Base-by-base conservation (phyloP, 30 jellyfish, hydroid and myxozoan species). In the Sanderia malayensis region DNA sequence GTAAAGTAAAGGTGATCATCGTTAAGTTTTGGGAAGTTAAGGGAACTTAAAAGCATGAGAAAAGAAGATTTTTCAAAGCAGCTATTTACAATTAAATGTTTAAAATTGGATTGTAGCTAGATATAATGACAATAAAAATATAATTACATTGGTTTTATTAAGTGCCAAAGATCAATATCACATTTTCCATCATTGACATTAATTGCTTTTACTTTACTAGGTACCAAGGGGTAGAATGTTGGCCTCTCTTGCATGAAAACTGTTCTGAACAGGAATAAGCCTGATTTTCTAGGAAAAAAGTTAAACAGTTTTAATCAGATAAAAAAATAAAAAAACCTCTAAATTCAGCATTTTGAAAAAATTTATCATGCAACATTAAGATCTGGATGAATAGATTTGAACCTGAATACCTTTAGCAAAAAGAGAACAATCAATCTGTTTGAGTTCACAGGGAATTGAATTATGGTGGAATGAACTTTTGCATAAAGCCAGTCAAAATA, bases 171-270 rank as follows among this genome's bases (percentile, higher is more conserved):
- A 76, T 85, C 96, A 37, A 77, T 66, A 2, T 61, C 78, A 26
- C 60, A 22, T 8, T 62, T 46, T 52, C 85, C 85, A 47, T 67
- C 46, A 18, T 59, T 76, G 22, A 28, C 83, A 46, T 79, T 80
- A 18, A 70, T 75, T 22, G 96, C 94, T 66, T 64, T 66, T 11
- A 65, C 22, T 47, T 73, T 61, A 9, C 83, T 58, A 3, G 73
- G 84, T 13, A 70, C 85, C 22, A 86, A n/a, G 0, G 96, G 96
- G 29, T 59, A 71, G 17, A 69, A 76, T 2, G 93, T 80, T 28
- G 96, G 96, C 25, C 27, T 49, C 62, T 86, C 96, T 20, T 87
- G 86, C 58, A 86, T 46, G 55, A 24, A 57, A 30, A 86, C 8
- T 18, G 46, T 59, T 29, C 47, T 29, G 71, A 86, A 80, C 7